Base-by-base conservation (phyloP, 2,797 vertebrate species). In the Sparidentex hasta region DNA sequence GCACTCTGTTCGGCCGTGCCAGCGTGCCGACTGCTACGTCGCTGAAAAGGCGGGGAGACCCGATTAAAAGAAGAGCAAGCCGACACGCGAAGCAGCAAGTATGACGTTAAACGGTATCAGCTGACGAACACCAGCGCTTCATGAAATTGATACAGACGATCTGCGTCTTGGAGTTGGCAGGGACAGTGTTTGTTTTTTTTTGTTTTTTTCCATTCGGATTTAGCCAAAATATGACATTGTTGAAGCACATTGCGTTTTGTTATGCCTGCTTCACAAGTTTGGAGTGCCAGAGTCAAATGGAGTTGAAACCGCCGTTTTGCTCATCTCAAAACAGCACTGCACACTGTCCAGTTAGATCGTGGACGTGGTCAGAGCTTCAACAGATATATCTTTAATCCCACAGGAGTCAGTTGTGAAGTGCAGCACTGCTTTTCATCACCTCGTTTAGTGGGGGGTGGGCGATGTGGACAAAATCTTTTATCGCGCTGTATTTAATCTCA, bases 1-100 rank as follows among this genome's bases (percentile, higher is more conserved):
- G 20, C 44, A 48, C 29, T 63, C 29, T 14, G 8, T 51, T 50
- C 18, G 46, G 17, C 65, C 3, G 27, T 61, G 46, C 52, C 62
- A 64, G n/a, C 47, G 21, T 63, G 43, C 38, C 13, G 41, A 56
- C 51, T 79, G 57, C 75, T 46, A 43, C 20, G 13, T 57, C 29
- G 74, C 4, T 41, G 54, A 27, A 68, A 29, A 25, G 47, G 17
- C 2, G 3, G 51, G 51, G 16, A 74, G 74, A 43, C 44, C 9
- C 20, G 21, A 13, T 55, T 54, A 61, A 75, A 11, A 11, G 6
- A 71, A 68, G 16, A 65, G 29, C 46, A 27, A 47, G 47, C 12
- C 6, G 16, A 6, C 46, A 18, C 18, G 29, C 43, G 51, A 71
- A 58, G 43, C 44, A 41, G 27, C 55, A 74, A 41, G 46, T 43